Evolutionary conservation across 1,140 invertebrate genomes (phyloP).

Genomic region (Microplitis mediator): DNA sequence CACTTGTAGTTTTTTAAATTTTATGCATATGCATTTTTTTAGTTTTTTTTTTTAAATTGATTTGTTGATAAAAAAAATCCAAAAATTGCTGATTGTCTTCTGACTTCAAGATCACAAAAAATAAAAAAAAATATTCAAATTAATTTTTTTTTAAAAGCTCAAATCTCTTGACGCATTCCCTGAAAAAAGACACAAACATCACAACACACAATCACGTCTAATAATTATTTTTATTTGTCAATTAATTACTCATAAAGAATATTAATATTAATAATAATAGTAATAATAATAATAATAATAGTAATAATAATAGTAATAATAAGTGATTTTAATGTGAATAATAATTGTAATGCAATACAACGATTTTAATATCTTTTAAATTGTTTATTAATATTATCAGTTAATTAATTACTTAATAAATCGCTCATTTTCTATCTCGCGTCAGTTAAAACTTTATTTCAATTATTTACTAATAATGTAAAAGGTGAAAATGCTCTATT

Average conservation of each 20-base stretch:
- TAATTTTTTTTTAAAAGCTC: not conserved
- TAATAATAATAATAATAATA: conserved; percentile 36
- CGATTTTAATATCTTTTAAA: not conserved
- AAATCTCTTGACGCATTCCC: conserved; percentile 3
- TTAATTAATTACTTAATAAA: conserved; percentile 7
- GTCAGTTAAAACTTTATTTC: too few species aligned
- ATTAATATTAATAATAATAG: conserved; percentile 35
- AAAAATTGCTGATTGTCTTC: too few species aligned
- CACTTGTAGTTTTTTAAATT: too few species aligned
- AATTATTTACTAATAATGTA: too few species aligned
- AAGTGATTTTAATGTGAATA: conserved; percentile 26
- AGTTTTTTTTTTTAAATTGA: too few species aligned
- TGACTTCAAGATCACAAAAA: too few species aligned
- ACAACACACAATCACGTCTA: conserved; percentile 37
- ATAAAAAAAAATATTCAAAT: too few species aligned
- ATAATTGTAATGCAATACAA: not conserved
- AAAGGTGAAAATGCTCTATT: too few species aligned
- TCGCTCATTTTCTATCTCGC: not conserved
- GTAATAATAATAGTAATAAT: conserved; percentile 34
- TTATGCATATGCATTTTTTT: too few species aligned
- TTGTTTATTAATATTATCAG: conserved; percentile 16
- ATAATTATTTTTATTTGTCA: conserved; percentile 43
- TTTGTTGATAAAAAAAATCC: too few species aligned
- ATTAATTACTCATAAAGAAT: conserved; percentile 39
- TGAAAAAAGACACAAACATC: conserved; percentile 38